These are phyloP conservation scores for Ptychadena robeensis DNA, from an alignment of 2,797 vertebrate species.

Conservation along the genomic window DNA sequence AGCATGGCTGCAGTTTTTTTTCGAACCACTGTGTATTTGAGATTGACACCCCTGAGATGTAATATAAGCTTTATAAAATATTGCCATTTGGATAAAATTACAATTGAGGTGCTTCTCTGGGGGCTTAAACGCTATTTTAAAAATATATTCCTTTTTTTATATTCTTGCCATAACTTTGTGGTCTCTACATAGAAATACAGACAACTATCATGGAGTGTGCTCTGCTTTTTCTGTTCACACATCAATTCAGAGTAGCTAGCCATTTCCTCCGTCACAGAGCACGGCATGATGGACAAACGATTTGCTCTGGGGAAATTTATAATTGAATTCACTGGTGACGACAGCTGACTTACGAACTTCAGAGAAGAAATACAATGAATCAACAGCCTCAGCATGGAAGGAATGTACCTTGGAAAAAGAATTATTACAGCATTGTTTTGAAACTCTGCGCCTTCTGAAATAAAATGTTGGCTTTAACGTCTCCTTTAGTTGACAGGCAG, in stretches of 20 bases:
- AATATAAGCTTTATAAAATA: too few species aligned
- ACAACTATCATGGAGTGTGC: too few species aligned
- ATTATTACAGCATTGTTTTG: constrained; percentile 2
- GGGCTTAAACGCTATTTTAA: too few species aligned
- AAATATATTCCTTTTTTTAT: too few species aligned
- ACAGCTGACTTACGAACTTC: constrained; percentile 21
- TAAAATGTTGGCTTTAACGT: not conserved
- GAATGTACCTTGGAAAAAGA: constrained; percentile 7
- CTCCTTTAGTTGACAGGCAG: too few species aligned
- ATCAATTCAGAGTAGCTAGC: not conserved
- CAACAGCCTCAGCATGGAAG: not conserved
- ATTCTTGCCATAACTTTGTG: too few species aligned
- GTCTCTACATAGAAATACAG: too few species aligned
- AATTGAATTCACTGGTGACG: constrained; percentile 46
- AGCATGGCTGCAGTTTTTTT: too few species aligned
- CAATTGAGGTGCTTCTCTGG: too few species aligned
- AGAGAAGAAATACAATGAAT: not conserved
- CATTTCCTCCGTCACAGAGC: not conserved
- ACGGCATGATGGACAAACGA: not conserved
- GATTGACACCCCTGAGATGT: too few species aligned
- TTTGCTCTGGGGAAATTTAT: constrained; percentile 36
- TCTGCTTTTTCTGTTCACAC: not conserved
- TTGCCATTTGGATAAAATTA: too few species aligned
- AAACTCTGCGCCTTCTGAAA: not conserved
- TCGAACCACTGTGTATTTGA: too few species aligned